Percentiles rank a stretch among this genome's conserved stretches.
These are phyloP conservation scores for Pantherophis alleghaniensis DNA, from an alignment of 2,797 vertebrate species.

Conservation along the genomic window DNA sequence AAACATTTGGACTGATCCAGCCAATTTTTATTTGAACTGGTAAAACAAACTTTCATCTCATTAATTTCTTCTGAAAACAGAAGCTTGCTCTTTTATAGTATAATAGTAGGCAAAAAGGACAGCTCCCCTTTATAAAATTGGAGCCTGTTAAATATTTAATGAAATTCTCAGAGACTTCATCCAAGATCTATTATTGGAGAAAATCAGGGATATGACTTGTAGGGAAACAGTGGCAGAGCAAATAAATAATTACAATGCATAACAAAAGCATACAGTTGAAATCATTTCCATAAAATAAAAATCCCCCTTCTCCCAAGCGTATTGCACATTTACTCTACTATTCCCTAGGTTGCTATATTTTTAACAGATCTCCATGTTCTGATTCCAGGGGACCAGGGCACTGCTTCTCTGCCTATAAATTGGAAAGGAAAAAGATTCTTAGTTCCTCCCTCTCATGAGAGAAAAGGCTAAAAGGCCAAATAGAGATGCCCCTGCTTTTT, in stretches of 20 bases:
- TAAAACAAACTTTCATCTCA: neutral
- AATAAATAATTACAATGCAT: neutral
- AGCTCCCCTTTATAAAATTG: neutral
- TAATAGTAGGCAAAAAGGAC: constrained; percentile 21
- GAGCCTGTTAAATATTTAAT: neutral
- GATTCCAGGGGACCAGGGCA: neutral
- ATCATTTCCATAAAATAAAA: neutral
- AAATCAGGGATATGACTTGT: neutral
- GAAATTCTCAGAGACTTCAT: neutral
- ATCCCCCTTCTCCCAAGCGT: neutral
- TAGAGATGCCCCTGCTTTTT: neutral
- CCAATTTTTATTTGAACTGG: neutral
- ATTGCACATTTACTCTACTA: neutral
- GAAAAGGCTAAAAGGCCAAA: neutral
- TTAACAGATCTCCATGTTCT: neutral
- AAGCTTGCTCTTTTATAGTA: neutral
- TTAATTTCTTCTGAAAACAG: constrained; percentile 13
- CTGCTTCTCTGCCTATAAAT: neutral
- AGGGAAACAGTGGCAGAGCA: neutral
- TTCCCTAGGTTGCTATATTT: neutral
- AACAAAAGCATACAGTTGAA: neutral
- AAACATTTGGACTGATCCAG: neutral
- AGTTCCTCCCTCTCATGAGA: neutral
- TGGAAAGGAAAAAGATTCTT: neutral
- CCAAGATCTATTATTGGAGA: neutral